phyloP scores from a whole-genome alignment of 2,888 invertebrate species.

The Conomelus anceps region DNA sequence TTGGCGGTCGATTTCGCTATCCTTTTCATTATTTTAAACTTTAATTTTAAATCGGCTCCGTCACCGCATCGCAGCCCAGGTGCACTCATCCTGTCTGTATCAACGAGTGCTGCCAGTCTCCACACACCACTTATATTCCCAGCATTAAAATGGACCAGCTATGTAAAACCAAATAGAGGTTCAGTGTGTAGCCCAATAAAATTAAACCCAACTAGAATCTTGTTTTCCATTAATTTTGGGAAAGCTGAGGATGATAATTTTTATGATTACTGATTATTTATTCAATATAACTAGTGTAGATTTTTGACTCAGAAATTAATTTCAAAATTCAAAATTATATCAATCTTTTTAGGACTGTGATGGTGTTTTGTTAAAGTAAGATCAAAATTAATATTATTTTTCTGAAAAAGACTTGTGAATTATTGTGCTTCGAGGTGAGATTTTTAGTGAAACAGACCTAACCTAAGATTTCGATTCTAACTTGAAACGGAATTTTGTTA shows the following conservation, averaged over 20 bases:
- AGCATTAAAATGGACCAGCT: neutral
- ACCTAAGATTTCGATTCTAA: too few relatives aligned
- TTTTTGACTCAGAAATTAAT: too few relatives aligned
- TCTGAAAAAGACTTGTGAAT: too few relatives aligned
- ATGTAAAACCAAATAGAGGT: neutral
- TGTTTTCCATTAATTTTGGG: neutral
- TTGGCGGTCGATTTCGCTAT: neutral
- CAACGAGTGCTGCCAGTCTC: neutral
- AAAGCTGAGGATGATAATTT: neutral
- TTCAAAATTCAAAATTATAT: too few relatives aligned
- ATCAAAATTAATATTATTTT: too few relatives aligned
- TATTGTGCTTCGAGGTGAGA: too few relatives aligned
- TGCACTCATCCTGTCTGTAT: neutral
- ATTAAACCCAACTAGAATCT: neutral
- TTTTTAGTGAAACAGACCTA: too few relatives aligned
- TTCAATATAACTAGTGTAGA: too few relatives aligned
- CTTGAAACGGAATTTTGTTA: too few relatives aligned
- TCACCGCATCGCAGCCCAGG: neutral
- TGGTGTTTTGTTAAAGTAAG: too few relatives aligned
- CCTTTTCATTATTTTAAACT: slow-evolving; percentile 13
- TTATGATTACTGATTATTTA: too few relatives aligned
- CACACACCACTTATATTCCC: neutral
- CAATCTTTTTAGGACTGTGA: too few relatives aligned
- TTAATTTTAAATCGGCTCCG: slow-evolving; percentile 1
- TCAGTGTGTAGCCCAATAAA: neutral